Conservation (phyloP, 2,888 invertebrate species). For the Heliothis peltigera region DNA sequence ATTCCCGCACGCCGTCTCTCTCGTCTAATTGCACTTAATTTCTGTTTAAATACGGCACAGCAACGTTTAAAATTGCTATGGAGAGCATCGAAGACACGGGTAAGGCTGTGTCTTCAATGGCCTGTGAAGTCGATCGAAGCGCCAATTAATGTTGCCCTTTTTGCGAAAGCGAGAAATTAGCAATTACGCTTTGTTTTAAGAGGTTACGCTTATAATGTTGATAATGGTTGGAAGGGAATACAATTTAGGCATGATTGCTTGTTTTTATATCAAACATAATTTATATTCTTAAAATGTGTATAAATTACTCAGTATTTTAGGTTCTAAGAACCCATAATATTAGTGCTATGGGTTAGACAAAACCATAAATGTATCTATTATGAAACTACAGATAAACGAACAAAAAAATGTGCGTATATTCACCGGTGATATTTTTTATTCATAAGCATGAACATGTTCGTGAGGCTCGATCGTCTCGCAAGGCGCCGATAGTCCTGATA, state of each 20-base stretch:
- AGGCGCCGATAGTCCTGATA: slow-evolving; percentile 57
- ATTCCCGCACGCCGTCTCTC: slow-evolving; percentile 83
- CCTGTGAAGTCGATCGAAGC: slow-evolving; percentile 48
- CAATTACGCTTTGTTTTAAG: slow-evolving; percentile 43
- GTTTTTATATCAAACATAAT: too few relatives aligned
- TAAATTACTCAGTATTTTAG: too few relatives aligned
- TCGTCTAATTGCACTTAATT: slow-evolving; percentile 87
- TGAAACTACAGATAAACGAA: neutral
- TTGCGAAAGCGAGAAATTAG: slow-evolving; percentile 44
- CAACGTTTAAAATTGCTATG: slow-evolving; percentile 75
- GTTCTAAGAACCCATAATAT: too few relatives aligned
- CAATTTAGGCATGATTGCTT: neutral
- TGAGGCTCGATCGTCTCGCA: slow-evolving; percentile 16
- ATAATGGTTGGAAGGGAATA: slow-evolving; percentile 13
- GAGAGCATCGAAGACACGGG: slow-evolving; percentile 59
- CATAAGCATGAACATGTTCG: slow-evolving; percentile 3
- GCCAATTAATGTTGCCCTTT: slow-evolving; percentile 46
- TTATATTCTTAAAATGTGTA: too few relatives aligned
- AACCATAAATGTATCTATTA: too few relatives aligned
- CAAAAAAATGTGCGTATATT: slow-evolving; percentile 14
- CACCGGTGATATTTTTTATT: slow-evolving; percentile 7
- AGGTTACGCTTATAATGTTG: slow-evolving; percentile 21
- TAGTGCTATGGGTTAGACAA: too few relatives aligned
- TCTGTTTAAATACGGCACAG: slow-evolving; percentile 82
- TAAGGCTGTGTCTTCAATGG: slow-evolving; percentile 55